A percentile compares a stretch with the other conserved stretches of the same genome.
Conservation (phyloP, 1,140 invertebrate genomes). For the Muscidifurax raptorellus region DNA sequence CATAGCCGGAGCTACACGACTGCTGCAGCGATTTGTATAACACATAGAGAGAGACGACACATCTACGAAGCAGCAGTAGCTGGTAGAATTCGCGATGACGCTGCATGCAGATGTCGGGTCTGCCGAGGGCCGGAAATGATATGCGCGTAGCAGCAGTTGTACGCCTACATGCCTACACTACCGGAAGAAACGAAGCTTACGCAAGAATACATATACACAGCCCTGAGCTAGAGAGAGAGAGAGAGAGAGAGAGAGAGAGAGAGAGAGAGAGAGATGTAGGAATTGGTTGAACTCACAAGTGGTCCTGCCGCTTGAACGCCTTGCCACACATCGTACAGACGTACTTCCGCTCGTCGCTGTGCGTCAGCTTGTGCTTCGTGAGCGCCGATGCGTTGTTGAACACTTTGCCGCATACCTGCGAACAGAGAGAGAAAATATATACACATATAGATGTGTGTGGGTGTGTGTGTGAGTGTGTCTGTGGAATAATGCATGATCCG, state of each 20-base stretch:
- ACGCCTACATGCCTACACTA: not conserved
- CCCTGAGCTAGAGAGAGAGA: not conserved
- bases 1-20: not conserved
- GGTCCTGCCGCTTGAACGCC: conserved; percentile 98
- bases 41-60: not conserved
- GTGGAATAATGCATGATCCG: not conserved
- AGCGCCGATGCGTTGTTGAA: conserved; percentile 98
- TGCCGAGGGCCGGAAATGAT: not conserved
- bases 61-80: not conserved
- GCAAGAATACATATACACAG: not conserved
- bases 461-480: not conserved
- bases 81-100: conserved; percentile 24
- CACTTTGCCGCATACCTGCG: conserved; percentile 93
- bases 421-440: conserved; percentile 65
- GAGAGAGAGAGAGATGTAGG: not conserved
- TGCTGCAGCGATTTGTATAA: conserved; percentile 21
- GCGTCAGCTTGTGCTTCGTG: conserved; percentile 97
- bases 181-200: not conserved
- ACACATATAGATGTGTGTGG: not conserved
- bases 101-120: conserved; percentile 34
- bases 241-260: not conserved
- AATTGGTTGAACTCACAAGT: conserved; percentile 87
- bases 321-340: conserved; percentile 96
- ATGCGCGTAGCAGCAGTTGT: not conserved
- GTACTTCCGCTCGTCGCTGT: conserved; percentile 98